Base-by-base conservation (phyloP, 2,888 invertebrate genomes). In the Mamestra brassicae region DNA sequence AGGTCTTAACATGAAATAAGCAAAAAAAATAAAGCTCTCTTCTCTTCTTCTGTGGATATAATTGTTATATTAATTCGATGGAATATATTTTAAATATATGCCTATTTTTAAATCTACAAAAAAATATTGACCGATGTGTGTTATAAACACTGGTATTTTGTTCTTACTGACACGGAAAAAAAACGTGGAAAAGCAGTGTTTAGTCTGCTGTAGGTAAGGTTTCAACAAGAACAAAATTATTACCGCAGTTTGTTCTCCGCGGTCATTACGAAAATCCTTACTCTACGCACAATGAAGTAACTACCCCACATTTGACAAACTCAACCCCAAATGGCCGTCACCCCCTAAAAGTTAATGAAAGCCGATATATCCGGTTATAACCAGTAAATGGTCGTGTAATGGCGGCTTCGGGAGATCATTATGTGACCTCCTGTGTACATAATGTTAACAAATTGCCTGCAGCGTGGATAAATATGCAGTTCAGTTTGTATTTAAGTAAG, bases 311-410 rank as follows among this genome's bases (percentile, higher is more conserved):
- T 80, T 65, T 76, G 71, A 84, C 66, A 69, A 52, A 62, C 65
- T 57, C 62, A 17, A 65, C 83, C 78, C 38, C 64, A 81, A 85
- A 74, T 64, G 64, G 64, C 61, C 77, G 78, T 72, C 71, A 87
- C 81, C 86, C 83, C 84, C 84, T 89, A 88, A 91, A 91, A 88
- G 80, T 74, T 87, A 86, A 89, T 89, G 89, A 86, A 75, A 71
- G 66, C 76, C 62, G 76, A 80, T 85, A 75, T 81, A 63, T 66
- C 74, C 81, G 75, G 79, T 78, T 78, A 80, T 86, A 83, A 74
- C 83, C 78, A 76, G 83, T 76, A 83, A 72, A 79, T 69, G 77
- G 79, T 74, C 80, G 78, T 83, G 82, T 87, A 81, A 82, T 79
- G 79, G 79, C 47, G 74, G 78, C 82, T 87, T 84, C 78, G 79